Evolutionary conservation across 37 sponge, comb jelly and placozoan species (phyloP), one percentile per base, ranked within the genome.

Genomic region (Beroe forskalii): DNA sequence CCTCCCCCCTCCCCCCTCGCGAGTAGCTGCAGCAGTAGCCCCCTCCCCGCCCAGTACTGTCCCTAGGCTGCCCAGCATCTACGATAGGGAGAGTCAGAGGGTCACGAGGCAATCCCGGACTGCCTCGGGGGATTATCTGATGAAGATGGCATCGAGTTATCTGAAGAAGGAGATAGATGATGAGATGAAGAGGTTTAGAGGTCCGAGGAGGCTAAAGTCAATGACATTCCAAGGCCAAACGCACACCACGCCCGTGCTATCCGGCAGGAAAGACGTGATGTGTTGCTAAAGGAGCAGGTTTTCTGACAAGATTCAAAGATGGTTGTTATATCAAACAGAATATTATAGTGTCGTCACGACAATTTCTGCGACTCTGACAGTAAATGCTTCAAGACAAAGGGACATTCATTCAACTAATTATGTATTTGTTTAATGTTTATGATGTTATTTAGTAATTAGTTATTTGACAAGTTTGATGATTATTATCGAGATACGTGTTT

Each of bases 121-220:
- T 2, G 72, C 33, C 4, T 69, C 72, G 1, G 72, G 72, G 19
- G 72, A 80, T 24, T 80, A 80, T 37, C 30, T 80, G 28, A 35
- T 80, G 86, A 80, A 27, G 55, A 27, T 38, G 9, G 40, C 35
- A 3, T 80, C 86, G 25, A 23, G 24, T 44, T 80, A 80, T 25
- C 55, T 80, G 44, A 22, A 41, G 55, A 80, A 80, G 86, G 86
- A 80, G 48, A 14, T 80, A 27, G 35, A 44, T 12, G 86, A 80
- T 24, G 86, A 80, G 86, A 80, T 80, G 86, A 44, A 38, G 28
- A 0, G 28, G 27, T 35, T 80, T 43, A 80, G 55, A 25, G 44
- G 55, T 41, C 86, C 86, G 17, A 48, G 55, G 55, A 48, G 55
- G 55, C 55, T 48, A 48, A 23, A 3, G 25, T 27, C 31, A 20